These are phyloP conservation scores for Barbus barbus DNA, from an alignment of 2,113 vertebrate genomes.

Conservation along the genomic window DNA sequence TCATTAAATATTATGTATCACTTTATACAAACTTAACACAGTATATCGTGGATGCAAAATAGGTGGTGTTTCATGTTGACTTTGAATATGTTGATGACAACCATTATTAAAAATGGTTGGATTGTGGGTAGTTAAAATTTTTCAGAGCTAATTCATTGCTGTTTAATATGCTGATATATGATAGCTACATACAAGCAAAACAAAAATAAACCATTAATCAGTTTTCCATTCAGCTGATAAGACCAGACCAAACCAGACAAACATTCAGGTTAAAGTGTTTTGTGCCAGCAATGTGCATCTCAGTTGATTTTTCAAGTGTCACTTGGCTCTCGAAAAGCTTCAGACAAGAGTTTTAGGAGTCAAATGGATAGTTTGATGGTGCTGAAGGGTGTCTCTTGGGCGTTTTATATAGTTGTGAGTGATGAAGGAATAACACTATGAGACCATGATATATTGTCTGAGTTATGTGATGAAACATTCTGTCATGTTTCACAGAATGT, in stretches of 20 bases:
- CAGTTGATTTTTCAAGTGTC: conserved; percentile 49
- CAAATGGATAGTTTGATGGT: conserved; percentile 40
- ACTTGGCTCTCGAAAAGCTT: conserved; percentile 65
- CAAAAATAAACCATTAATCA: conserved; percentile 54
- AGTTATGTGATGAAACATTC: conserved; percentile 21
- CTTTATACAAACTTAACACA: background rate
- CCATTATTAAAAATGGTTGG: conserved; percentile 59
- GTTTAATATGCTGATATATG: conserved; percentile 56
- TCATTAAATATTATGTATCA: background rate
- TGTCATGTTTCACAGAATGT: conserved; percentile 28
- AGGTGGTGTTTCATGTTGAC: conserved; percentile 15
- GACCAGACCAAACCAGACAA: conserved; percentile 57
- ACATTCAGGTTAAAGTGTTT: conserved; percentile 56
- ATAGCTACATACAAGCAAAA: conserved; percentile 70
- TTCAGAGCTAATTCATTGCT: conserved; percentile 56
- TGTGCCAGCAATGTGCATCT: conserved; percentile 43
- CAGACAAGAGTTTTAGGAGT: conserved; percentile 59
- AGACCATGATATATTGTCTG: background rate
- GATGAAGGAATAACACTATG: conserved; percentile 36
- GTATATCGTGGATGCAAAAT: background rate
- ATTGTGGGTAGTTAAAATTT: conserved; percentile 56
- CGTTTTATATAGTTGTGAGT: conserved; percentile 43
- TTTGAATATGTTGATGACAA: conserved; percentile 41
- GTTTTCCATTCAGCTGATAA: conserved; percentile 58
- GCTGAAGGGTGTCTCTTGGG: conserved; percentile 46